These are phyloP conservation scores for Carettochelys insculpta DNA, from an alignment of 2,113 vertebrate genomes.

Conservation along the genomic window DNA sequence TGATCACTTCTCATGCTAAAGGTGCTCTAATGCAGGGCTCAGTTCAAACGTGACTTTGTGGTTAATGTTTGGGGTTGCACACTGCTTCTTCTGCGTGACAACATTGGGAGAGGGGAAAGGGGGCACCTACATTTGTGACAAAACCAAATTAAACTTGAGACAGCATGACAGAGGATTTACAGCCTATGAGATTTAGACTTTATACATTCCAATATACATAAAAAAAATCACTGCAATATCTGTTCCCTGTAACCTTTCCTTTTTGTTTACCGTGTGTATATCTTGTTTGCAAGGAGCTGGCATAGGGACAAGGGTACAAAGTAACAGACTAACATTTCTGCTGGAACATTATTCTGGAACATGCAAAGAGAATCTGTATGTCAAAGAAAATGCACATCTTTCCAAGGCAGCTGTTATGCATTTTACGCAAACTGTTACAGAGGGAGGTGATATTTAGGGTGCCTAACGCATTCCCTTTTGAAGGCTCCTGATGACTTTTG, in stretches of 20 bases:
- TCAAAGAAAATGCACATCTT: neutral
- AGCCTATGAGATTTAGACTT: neutral
- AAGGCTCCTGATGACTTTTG: neutral
- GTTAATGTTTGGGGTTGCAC: conserved; percentile 7
- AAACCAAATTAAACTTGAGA: neutral
- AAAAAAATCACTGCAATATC: neutral
- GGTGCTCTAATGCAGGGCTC: neutral
- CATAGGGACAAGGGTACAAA: neutral
- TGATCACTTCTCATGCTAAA: neutral
- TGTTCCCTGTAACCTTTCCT: conserved; percentile 2
- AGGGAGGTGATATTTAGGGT: neutral
- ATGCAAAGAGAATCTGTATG: neutral
- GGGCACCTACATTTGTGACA: conserved; percentile 21
- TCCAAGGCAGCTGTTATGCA: neutral
- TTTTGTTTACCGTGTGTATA: neutral
- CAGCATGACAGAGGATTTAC: no score
- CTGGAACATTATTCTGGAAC: neutral
- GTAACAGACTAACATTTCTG: neutral
- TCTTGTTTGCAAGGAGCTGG: neutral
- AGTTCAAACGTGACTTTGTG: conserved; percentile 15
- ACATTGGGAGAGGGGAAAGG: neutral
- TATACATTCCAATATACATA: neutral
- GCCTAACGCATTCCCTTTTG: neutral
- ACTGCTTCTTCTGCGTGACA: neutral
- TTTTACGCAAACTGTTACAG: neutral